Conservation (phyloP, 1,140 invertebrate species). For the Prorops nasuta region DNA sequence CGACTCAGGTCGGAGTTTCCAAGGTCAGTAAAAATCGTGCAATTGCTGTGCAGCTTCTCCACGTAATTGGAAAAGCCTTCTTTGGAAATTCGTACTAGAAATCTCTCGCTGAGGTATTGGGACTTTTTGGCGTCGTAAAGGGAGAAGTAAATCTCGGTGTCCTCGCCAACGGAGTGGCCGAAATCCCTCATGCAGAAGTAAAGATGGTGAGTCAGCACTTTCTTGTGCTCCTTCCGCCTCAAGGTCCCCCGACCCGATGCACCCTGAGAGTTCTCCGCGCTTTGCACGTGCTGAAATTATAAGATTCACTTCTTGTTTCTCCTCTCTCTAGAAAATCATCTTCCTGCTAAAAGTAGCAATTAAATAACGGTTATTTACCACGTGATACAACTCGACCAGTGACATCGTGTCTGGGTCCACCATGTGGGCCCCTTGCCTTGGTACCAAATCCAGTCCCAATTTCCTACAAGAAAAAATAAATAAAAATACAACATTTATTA, state of each 20-base stretch:
- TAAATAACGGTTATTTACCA: constrained; percentile 55
- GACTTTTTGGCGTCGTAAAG: constrained; percentile 76
- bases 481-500: not conserved
- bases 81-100: constrained; percentile 83
- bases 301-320: not conserved
- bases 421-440: constrained; percentile 79
- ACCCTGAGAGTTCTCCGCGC: constrained; percentile 75
- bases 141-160: constrained; percentile 85
- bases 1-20: constrained; percentile 77
- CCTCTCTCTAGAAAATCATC: too few relatives aligned
- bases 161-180: constrained; percentile 81
- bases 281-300: constrained; percentile 68
- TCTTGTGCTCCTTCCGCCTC: constrained; percentile 66
- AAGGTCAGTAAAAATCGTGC: constrained; percentile 84
- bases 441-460: constrained; percentile 88
- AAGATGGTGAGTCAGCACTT: constrained; percentile 75
- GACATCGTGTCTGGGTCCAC: constrained; percentile 86
- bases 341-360: not conserved
- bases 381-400: constrained; percentile 83
- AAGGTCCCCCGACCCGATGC: constrained; percentile 75
- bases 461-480: constrained; percentile 62
- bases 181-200: constrained; percentile 88
- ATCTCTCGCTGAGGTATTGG: constrained; percentile 79
- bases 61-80: constrained; percentile 88
- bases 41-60: constrained; percentile 83